These are phyloP conservation scores for Danio kyathit DNA, from an alignment of 2,797 vertebrate genomes.

Conservation along the genomic window DNA sequence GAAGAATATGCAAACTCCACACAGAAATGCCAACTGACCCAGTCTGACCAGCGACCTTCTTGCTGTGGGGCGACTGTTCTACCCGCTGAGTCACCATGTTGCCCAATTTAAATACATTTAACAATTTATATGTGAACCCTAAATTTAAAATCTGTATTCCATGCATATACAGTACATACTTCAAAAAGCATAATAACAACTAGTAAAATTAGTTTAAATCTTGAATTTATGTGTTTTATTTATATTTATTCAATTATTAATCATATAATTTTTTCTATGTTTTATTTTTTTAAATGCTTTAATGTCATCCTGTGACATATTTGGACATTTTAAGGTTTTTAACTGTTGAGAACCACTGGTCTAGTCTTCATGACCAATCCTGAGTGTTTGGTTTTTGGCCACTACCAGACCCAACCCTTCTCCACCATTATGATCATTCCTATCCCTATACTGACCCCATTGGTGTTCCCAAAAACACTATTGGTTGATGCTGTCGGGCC, in stretches of 20 bases:
- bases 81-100: too few relatives aligned
- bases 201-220: not conserved
- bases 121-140: too few relatives aligned
- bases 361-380: constrained; percentile 59
- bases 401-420: constrained; percentile 22
- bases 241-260: not conserved
- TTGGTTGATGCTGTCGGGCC: constrained; percentile 13
- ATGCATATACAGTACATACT: not conserved
- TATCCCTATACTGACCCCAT: constrained; percentile 21
- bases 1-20: too few relatives aligned
- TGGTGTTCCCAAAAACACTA: constrained; percentile 15
- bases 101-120: too few relatives aligned
- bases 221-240: not conserved
- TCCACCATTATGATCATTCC: constrained; percentile 18
- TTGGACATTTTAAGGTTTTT: not conserved
- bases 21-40: too few relatives aligned
- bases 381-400: constrained; percentile 51
- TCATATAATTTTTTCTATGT: not conserved
- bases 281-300: not conserved
- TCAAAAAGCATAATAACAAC: not conserved
- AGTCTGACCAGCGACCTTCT: too few relatives aligned
- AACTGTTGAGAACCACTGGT: constrained; percentile 45
- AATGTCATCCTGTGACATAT: not conserved
- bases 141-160: not conserved
- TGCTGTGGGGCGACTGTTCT: too few relatives aligned